These are phyloP conservation scores for Actenoides lindsayi DNA, from an alignment of 2,113 vertebrate species.

Conservation along the genomic window DNA sequence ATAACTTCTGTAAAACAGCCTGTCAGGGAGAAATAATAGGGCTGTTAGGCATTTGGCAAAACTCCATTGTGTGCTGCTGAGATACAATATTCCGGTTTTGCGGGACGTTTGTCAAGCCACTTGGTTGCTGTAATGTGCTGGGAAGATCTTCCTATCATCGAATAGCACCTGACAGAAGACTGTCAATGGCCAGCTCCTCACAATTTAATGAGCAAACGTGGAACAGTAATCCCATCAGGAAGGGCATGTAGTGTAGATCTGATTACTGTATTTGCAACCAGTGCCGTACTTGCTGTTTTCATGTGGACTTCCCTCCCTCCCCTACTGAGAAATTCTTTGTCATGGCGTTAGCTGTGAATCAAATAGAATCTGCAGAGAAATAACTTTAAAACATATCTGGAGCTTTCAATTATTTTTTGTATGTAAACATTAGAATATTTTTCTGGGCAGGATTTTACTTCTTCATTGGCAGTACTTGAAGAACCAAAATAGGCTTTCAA, in stretches of 20 bases:
- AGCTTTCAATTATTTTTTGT: neutral
- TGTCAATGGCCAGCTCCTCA: neutral
- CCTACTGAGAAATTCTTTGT: neutral
- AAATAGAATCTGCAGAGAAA: neutral
- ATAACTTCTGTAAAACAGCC: constrained; percentile 38
- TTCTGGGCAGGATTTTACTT: neutral
- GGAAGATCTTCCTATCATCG: constrained; percentile 1
- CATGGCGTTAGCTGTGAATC: neutral
- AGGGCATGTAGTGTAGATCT: neutral
- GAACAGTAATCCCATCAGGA: constrained; percentile 3
- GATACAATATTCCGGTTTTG: constrained; percentile 4
- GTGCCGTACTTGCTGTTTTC: neutral
- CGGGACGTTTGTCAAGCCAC: neutral
- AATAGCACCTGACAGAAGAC: constrained; percentile 29
- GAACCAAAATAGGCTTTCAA: neutral
- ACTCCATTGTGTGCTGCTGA: neutral
- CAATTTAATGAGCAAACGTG: constrained; percentile 44
- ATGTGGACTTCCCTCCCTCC: neutral
- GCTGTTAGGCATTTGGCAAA: constrained; percentile 47
- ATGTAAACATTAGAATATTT: neutral
- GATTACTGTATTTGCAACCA: neutral
- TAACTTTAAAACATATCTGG: neutral
- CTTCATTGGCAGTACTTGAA: neutral
- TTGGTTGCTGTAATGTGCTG: neutral
- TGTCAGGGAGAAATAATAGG: constrained; percentile 51